Evolutionary conservation across 2,888 invertebrate genomes (phyloP).

Genomic region (Cephus rjabovi): DNA sequence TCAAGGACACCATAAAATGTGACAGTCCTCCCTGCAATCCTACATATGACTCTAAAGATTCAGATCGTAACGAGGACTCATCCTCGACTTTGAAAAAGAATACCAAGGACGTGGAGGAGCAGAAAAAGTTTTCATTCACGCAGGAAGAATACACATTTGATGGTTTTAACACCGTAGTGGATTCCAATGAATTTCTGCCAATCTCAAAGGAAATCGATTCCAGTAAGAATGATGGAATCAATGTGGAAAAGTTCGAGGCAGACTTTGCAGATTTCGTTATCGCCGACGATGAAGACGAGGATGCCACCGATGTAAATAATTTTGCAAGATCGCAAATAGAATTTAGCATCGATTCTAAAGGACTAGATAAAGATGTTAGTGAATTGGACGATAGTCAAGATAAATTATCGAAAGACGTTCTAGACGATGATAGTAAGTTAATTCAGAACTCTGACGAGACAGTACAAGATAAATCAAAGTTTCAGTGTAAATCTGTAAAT

Average conservation of each 20-base stretch:
- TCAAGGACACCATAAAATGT: conserved; percentile 39
- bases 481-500: conserved; percentile 2
- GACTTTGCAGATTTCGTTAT: conserved; percentile 28
- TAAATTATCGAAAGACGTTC: neutral
- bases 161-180: conserved; percentile 1
- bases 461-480: neutral
- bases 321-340: neutral
- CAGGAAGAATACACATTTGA: conserved; percentile 6
- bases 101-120: neutral
- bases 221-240: conserved; percentile 28
- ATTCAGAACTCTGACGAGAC: neutral
- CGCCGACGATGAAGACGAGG: conserved; percentile 27
- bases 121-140: conserved; percentile 11
- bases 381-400: neutral
- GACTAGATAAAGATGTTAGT: neutral
- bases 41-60: neutral
- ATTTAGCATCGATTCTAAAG: neutral
- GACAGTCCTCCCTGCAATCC: conserved; percentile 26
- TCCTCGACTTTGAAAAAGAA: conserved; percentile 4
- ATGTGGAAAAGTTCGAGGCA: conserved; percentile 23
- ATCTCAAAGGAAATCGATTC: neutral
- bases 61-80: neutral
- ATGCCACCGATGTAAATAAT: conserved; percentile 13
- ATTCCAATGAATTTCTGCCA: conserved; percentile 9
- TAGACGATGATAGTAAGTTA: neutral